Evolutionary conservation across 2,888 invertebrate species (phyloP).

Genomic region (Polymixis lichenea): DNA sequence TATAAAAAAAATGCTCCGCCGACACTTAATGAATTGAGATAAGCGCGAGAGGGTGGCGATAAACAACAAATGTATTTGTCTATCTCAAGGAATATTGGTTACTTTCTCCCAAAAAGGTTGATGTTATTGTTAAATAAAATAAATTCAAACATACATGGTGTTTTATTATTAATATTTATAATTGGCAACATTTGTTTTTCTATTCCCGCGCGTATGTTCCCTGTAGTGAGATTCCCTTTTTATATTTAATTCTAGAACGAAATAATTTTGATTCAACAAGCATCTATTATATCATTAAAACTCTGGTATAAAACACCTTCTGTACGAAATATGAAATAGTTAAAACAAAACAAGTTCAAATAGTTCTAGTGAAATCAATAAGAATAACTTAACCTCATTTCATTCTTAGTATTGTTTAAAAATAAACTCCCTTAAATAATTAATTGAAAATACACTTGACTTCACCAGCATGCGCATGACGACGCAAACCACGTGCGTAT

Average conservation of each 20-base stretch:
- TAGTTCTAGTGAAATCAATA: background rate
- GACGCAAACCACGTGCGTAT: conserved; percentile 63
- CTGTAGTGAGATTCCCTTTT: background rate
- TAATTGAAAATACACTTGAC: conserved; percentile 42
- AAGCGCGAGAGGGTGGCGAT: background rate
- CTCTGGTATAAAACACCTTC: background rate
- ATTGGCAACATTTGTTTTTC: background rate
- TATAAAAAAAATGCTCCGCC: background rate
- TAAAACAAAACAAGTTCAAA: background rate
- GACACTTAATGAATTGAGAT: background rate
- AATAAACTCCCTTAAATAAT: conserved; percentile 40
- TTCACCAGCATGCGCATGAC: conserved; percentile 69
- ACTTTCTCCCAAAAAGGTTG: background rate
- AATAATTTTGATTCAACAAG: background rate
- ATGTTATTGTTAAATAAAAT: conserved; percentile 12
- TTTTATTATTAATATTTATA: conserved; percentile 29
- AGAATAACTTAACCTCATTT: background rate
- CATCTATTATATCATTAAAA: background rate
- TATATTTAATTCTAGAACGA: background rate
- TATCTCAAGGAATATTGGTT: conserved; percentile 16
- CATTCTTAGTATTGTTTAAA: conserved; percentile 20
- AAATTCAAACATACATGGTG: background rate
- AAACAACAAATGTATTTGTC: background rate
- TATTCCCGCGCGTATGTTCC: background rate
- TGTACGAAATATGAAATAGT: too few relatives aligned